phyloP scores from a whole-genome alignment of 2,888 invertebrate species.

The Tetragonisca angustula region DNA sequence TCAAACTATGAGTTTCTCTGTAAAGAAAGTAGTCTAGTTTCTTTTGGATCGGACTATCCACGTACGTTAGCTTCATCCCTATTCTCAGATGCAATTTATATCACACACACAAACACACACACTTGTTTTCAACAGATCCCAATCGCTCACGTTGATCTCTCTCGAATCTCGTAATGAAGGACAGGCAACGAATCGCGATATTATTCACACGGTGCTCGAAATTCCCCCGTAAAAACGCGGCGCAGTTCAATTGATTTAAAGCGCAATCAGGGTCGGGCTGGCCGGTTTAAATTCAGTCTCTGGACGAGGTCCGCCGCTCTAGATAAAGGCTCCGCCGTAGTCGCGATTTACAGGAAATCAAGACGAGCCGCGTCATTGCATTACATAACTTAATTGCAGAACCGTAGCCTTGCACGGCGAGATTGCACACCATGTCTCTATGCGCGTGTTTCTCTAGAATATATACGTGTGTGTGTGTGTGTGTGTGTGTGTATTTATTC shows the following conservation, averaged over 20 bases:
- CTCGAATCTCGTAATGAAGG: too few species aligned
- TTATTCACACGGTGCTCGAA: background rate
- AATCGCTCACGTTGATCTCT: too few species aligned
- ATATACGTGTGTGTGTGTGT: too few species aligned
- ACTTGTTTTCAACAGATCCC: too few species aligned
- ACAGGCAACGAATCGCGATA: background rate
- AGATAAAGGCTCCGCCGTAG: slow-evolving; percentile 27
- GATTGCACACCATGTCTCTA: slow-evolving; percentile 10
- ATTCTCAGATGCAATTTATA: background rate
- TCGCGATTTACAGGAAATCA: slow-evolving; percentile 38
- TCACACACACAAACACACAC: background rate
- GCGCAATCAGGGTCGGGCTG: slow-evolving; percentile 31
- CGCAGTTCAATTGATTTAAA: slow-evolving; percentile 29
- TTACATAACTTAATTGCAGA: slow-evolving; percentile 48
- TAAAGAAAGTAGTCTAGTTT: background rate
- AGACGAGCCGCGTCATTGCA: slow-evolving; percentile 34
- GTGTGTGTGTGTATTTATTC: slow-evolving; percentile 14
- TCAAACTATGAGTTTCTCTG: background rate
- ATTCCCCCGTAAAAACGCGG: background rate
- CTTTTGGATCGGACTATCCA: background rate
- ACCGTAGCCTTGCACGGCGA: slow-evolving; percentile 22
- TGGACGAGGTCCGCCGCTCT: background rate
- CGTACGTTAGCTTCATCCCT: background rate
- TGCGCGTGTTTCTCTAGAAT: background rate
- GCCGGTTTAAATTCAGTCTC: slow-evolving; percentile 20